phyloP scores from a whole-genome alignment of 1,140 invertebrate genomes.

The Leptopilina clavipes region DNA sequence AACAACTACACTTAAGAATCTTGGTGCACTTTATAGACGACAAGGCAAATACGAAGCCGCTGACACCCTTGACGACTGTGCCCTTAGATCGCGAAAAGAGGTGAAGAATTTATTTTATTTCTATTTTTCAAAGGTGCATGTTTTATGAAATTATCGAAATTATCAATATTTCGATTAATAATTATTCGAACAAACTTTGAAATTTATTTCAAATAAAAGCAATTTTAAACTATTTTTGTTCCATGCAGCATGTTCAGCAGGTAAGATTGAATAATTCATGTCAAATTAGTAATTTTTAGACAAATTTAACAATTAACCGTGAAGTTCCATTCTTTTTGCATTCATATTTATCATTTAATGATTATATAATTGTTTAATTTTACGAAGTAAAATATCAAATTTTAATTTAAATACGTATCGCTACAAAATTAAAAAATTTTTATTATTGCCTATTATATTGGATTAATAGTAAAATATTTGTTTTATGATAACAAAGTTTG shows the following conservation, averaged over 20 bases:
- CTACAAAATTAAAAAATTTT: too few species aligned
- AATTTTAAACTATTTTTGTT: conserved; percentile 67
- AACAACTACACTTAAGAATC: conserved; percentile 96
- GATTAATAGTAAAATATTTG: too few species aligned
- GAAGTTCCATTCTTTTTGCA: too few species aligned
- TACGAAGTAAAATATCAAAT: too few species aligned
- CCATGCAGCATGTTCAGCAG: conserved; percentile 72
- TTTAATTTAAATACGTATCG: too few species aligned
- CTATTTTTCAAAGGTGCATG: not conserved
- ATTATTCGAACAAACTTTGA: not conserved
- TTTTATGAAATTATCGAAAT: too few species aligned
- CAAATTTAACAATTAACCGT: too few species aligned
- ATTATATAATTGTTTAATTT: too few species aligned
- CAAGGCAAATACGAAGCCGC: conserved; percentile 99
- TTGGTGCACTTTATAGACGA: conserved; percentile 96
- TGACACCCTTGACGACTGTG: conserved; percentile 98
- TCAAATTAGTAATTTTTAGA: not conserved
- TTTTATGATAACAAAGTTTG: too few species aligned
- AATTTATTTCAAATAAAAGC: conserved; percentile 40
- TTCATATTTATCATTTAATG: too few species aligned
- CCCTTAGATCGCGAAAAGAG: conserved; percentile 94
- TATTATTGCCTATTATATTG: too few species aligned
- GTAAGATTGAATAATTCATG: conserved; percentile 56
- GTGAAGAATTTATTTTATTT: conserved; percentile 75
- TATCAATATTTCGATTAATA: too few species aligned